A percentile compares a stretch with the other conserved stretches of the same genome.
phyloP scores from a whole-genome alignment of 2,113 vertebrate species.

The Nothocercus julius region DNA sequence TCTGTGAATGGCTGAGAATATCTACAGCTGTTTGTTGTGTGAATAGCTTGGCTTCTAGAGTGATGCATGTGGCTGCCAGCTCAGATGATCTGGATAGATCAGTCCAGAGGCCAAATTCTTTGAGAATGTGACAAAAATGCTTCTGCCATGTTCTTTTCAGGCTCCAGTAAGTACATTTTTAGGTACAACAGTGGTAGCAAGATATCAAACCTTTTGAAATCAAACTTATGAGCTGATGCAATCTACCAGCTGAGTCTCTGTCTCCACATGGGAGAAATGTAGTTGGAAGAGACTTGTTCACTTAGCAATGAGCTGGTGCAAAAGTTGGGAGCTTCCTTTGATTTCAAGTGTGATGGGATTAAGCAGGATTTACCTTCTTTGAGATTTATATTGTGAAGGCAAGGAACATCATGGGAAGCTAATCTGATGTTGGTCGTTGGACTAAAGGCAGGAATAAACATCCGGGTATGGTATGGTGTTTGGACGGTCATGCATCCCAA shows the following conservation, averaged over 20 bases:
- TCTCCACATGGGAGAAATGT: background rate
- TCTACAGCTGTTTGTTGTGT: background rate
- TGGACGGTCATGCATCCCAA: background rate
- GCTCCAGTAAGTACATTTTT: background rate
- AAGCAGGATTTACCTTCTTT: background rate
- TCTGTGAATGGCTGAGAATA: background rate
- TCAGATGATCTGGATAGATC: background rate
- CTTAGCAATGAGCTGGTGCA: background rate
- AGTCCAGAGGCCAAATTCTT: background rate
- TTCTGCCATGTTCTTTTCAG: background rate
- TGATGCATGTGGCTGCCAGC: background rate
- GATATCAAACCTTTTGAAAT: background rate
- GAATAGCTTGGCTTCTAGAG: background rate
- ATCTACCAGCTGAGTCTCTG: background rate
- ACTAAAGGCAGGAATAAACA: background rate
- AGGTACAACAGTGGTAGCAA: background rate
- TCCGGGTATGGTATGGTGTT: rapidly evolving
- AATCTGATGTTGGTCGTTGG: background rate
- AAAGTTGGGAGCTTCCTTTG: background rate
- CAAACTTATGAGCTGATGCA: background rate
- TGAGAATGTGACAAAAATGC: background rate
- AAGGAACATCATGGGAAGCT: background rate
- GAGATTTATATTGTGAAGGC: background rate
- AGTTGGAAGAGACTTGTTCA: background rate
- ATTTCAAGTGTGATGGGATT: background rate